Percentiles rank a stretch among this genome's conserved stretches.
phyloP scores from a whole-genome alignment of 2,888 invertebrate genomes.

The Hecatera dysodea region DNA sequence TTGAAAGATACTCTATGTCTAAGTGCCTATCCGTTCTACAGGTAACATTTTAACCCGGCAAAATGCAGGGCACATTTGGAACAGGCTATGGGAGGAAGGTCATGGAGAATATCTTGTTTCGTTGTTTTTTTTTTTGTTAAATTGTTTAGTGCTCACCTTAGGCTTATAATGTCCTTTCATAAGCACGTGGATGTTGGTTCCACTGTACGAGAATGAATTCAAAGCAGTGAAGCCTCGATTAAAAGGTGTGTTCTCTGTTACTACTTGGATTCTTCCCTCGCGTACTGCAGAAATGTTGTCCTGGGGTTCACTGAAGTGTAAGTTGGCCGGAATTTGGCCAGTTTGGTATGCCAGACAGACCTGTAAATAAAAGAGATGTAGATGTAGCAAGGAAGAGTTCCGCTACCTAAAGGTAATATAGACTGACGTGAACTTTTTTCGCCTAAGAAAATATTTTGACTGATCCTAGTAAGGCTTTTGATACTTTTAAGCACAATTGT shows the following conservation, averaged over 20 bases:
- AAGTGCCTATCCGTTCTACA: background rate
- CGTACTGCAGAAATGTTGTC: slow-evolving; percentile 66
- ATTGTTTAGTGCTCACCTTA: slow-evolving; percentile 65
- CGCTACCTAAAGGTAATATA: background rate
- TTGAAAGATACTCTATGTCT: background rate
- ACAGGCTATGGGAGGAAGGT: background rate
- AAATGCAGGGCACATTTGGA: background rate
- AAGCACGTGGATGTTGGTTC: slow-evolving; percentile 72
- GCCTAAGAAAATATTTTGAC: no score
- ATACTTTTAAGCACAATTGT: background rate
- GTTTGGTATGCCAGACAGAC: slow-evolving; percentile 75
- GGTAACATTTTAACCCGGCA: background rate
- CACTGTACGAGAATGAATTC: slow-evolving; percentile 73
- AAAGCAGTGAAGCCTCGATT: slow-evolving; percentile 72
- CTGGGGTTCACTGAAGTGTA: slow-evolving; percentile 72
- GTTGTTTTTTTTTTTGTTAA: no score
- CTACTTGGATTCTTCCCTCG: slow-evolving; percentile 71
- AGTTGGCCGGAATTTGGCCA: slow-evolving; percentile 74
- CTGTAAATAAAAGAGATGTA: slow-evolving; percentile 55
- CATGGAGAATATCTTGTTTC: background rate
- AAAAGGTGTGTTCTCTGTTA: slow-evolving; percentile 71
- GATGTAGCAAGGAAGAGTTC: background rate
- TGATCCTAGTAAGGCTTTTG: background rate
- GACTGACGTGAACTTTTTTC: background rate
- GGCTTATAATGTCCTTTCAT: slow-evolving; percentile 74